Base-by-base conservation (phyloP, 2,113 vertebrate genomes). In the Hypanus sabinus region DNA sequence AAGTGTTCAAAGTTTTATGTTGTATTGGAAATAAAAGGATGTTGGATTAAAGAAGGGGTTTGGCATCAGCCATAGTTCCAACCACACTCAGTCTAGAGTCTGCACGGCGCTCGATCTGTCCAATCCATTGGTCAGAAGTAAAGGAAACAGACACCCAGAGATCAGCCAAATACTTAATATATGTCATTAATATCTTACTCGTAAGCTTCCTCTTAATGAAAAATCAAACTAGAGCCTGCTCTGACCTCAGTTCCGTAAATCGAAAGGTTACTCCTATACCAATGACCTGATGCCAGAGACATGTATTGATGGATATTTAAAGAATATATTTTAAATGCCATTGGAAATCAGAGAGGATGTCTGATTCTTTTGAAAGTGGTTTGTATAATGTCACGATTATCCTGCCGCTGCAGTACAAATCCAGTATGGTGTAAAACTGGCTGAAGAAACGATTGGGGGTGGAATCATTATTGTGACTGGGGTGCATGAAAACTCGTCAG, bases 181-280 rank as follows among this genome's bases (percentile, higher is more conserved):
- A 75, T 55, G 91, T 46, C 36, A 93, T 75, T 73, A 93, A 93
- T 93, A 93, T 75, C 91, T 93, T 93, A 93, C 68, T 93, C 22
- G 91, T 36, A 0, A 73, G 36, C 91, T 55, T 93, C 55, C 68
- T 75, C 38, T 75, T 93, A 93, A 93, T 73, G 70, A 93, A 33
- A 93, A 93, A 93, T 93, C 70, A 75, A 93, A 93, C 91, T 22
- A 55, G 91, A 75, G 3, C 91, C 90, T 73, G 90, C 33, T 68
- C 90, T 27, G 91, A 36, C 91, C 33, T 55, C 91, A 93, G 73
- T 93, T 71, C 91, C 27, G 36, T 30, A 71, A 75, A 93, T 93
- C 91, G 36, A 93, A 75, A 93, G 68, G 68, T 93, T 93, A 93
- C 20, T 93, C 68, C 91, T 38, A 70, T 93, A 38, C 62, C 91